phyloP scores from a whole-genome alignment of 2,113 vertebrate genomes.

The Columbina picui region DNA sequence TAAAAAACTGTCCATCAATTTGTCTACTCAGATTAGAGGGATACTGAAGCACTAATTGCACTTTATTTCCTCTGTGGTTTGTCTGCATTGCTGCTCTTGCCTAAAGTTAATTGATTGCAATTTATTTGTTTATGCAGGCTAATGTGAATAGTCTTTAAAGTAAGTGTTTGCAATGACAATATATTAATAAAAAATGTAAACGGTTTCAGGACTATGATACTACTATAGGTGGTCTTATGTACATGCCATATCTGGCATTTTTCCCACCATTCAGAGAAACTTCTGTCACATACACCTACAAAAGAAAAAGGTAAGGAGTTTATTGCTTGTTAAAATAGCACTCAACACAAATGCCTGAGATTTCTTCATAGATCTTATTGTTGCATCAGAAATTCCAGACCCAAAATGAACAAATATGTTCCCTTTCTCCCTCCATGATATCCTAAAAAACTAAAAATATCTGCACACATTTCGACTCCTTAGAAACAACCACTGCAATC shows the following conservation, averaged over 20 bases:
- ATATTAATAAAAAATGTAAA: not conserved
- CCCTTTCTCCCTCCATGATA: not conserved
- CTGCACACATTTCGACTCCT: not conserved
- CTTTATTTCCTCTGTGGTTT: not conserved
- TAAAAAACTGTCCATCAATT: not conserved
- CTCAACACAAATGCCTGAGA: not conserved
- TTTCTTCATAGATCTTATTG: not conserved
- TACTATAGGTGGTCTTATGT: not conserved
- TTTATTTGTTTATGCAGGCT: slow-evolving; percentile 15
- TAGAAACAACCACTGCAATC: not conserved
- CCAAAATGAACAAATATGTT: not conserved
- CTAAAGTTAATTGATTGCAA: slow-evolving; percentile 1
- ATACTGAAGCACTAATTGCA: not conserved
- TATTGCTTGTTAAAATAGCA: not conserved
- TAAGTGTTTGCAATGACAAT: not conserved
- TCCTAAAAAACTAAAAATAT: not conserved
- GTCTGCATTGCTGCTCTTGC: not conserved
- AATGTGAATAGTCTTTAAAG: not conserved
- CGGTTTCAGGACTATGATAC: not conserved
- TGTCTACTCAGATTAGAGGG: not conserved
- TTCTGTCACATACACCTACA: not conserved
- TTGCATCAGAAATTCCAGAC: not conserved
- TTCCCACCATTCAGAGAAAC: not conserved
- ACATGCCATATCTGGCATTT: not conserved
- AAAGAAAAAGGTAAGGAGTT: not conserved